Conservation (phyloP, 2,113 vertebrate species). For the Brevimyrus niger region DNA sequence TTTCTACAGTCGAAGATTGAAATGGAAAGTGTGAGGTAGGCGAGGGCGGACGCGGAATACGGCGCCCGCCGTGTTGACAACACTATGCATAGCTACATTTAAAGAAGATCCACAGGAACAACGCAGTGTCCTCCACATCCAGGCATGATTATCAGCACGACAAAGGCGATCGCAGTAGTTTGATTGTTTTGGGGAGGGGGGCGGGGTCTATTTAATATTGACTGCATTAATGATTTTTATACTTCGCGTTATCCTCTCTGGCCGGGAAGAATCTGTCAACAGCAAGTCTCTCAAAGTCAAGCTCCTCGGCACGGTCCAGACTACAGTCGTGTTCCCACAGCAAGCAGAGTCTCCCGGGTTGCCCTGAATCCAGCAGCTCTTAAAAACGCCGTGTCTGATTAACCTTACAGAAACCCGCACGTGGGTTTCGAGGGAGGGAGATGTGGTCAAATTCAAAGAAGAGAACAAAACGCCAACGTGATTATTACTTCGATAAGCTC, state of each 20-base stretch:
- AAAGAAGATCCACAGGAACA: slow-evolving; percentile 19
- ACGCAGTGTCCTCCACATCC: slow-evolving; percentile 46
- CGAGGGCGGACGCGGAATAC: slow-evolving; percentile 72
- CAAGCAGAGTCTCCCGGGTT: not conserved
- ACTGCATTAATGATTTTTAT: not conserved
- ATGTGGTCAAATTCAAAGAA: not conserved
- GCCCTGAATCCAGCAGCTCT: not conserved
- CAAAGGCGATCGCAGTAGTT: not conserved
- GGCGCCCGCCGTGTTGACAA: slow-evolving; percentile 43
- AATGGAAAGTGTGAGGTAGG: slow-evolving; percentile 85
- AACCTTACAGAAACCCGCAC: not conserved
- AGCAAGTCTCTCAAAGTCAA: not conserved
- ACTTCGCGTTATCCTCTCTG: not conserved
- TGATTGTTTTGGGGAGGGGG: not conserved
- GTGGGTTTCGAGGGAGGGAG: not conserved
- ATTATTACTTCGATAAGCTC: slow-evolving; percentile 55
- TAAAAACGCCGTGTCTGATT: not conserved
- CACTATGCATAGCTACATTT: not conserved
- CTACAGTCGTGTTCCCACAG: not conserved
- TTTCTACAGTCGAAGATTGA: slow-evolving; percentile 34
- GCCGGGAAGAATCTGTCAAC: not conserved
- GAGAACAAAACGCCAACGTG: slow-evolving; percentile 36
- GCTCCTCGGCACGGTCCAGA: not conserved
- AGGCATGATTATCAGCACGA: slow-evolving; percentile 47
- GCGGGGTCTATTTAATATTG: not conserved